Evolutionary conservation across 64 coral and sea anemone genomes (phyloP), one percentile per base, ranked within the genome.

Genomic region (Stichodactyla mertensii): DNA sequence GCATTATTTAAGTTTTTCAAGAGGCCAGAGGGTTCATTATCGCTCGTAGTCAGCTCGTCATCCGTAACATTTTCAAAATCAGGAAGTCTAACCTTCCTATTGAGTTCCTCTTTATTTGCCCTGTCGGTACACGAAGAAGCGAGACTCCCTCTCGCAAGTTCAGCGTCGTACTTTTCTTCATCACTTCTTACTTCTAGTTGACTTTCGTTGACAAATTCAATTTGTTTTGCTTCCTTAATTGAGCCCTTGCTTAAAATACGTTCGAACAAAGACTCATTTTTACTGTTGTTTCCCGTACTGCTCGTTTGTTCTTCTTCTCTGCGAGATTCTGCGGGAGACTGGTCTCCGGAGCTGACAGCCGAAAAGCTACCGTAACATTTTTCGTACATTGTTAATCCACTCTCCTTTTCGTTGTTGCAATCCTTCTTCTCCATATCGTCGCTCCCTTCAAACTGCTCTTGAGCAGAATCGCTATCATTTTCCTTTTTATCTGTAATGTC

Each of bases 121-220:
- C n/a, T 88, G 66, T 88, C 78, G 10, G 81, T 64, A 8, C 15
- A 0, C 19, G 52, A 13, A 51, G 55, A 61, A 22, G 14, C 24
- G 20, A 36, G 7, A 26, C 27, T 64, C 7, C 54, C 83, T 16
- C 19, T 81, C 15, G 14, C 52, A 51, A 28, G 78, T 28, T 55
- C 78, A 55, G 4, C 51, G 12, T 81, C 78, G 26, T 81, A 53
- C 22, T 81, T 81, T 11, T 81, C 78, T 51, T 81, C 78, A 27
- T 64, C 83, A 27, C 83, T 64, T 81, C 86, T 89, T 13, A 97
- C 79, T 55, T 93, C 94, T 24, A 97, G 55, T 85, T 87, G 89
- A 74, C 87, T 83, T 84, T 97, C 94, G 60, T 93, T 97, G 2
- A 97, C 88, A 88, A 97, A 97, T 57, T 97, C 94, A 88, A 97